Evolutionary conservation across 2,113 vertebrate species (phyloP).

Genomic region (Menidia beryllina): DNA sequence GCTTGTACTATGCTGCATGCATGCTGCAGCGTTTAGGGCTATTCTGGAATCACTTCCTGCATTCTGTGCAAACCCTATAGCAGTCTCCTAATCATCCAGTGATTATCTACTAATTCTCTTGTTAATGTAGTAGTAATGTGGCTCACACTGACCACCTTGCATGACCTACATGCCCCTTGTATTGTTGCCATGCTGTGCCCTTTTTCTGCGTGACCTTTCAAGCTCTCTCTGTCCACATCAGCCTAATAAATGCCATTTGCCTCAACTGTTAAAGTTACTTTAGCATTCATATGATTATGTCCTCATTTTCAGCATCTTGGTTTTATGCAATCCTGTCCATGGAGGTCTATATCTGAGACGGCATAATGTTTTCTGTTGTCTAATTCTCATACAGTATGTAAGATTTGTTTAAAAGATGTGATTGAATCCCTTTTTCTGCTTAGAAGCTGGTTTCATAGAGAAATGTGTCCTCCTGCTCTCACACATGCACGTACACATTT

Average conservation of each 20-base stretch:
- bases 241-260: slow-evolving; percentile 13
- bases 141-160: slow-evolving; percentile 7
- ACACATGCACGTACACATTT: not conserved
- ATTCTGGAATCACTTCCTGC: not conserved
- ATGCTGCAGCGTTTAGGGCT: not conserved
- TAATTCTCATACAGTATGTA: not conserved
- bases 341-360: not conserved
- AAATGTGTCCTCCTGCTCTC: not conserved
- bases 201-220: slow-evolving; percentile 44
- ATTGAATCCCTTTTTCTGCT: not conserved
- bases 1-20: not conserved
- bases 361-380: not conserved
- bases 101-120: slow-evolving; percentile 11
- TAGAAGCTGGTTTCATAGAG: slow-evolving; percentile 3
- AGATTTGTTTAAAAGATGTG: not conserved
- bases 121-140: slow-evolving; percentile 16
- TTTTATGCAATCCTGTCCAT: not conserved
- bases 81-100: not conserved
- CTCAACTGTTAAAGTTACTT: not conserved
- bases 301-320: not conserved
- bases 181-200: slow-evolving; percentile 19
- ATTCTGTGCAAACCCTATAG: not conserved
- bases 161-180: not conserved
- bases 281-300: not conserved
- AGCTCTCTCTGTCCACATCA: not conserved